These are phyloP conservation scores for Saccostrea cuccullata DNA, from an alignment of 1,140 invertebrate species.

Conservation along the genomic window DNA sequence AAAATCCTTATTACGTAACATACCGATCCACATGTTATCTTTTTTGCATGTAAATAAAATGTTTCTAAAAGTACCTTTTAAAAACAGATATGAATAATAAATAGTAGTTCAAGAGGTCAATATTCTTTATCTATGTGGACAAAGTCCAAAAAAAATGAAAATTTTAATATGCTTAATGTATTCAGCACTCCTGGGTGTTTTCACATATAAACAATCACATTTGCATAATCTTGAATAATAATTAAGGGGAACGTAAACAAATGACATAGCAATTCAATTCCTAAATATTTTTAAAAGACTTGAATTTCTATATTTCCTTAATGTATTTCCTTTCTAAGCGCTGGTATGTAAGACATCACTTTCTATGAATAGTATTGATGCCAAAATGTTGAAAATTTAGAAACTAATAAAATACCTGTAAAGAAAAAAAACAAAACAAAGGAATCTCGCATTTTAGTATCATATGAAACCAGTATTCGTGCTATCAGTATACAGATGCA, in stretches of 20 bases:
- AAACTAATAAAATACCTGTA: background rate
- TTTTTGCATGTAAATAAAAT: no score
- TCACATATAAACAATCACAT: conserved; percentile 5
- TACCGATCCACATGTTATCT: no score
- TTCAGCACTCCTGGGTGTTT: conserved; percentile 17
- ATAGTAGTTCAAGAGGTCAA: background rate
- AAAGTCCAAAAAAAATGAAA: background rate
- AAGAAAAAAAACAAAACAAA: background rate
- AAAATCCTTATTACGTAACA: no score
- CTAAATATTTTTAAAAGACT: background rate
- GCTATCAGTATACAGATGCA: background rate
- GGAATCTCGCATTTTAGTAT: background rate
- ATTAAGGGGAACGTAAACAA: background rate
- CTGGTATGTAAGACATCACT: no score
- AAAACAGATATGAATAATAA: background rate
- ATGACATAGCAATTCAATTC: background rate
- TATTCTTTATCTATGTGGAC: background rate
- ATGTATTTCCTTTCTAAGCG: no score
- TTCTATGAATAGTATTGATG: background rate
- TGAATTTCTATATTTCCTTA: no score
- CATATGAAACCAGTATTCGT: background rate
- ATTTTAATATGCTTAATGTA: background rate
- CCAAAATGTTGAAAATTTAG: background rate
- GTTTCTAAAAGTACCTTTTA: background rate
- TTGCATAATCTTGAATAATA: conserved; percentile 17